phyloP scores from a whole-genome alignment of 2,888 invertebrate species.

The Shargacucullia verbasci region DNA sequence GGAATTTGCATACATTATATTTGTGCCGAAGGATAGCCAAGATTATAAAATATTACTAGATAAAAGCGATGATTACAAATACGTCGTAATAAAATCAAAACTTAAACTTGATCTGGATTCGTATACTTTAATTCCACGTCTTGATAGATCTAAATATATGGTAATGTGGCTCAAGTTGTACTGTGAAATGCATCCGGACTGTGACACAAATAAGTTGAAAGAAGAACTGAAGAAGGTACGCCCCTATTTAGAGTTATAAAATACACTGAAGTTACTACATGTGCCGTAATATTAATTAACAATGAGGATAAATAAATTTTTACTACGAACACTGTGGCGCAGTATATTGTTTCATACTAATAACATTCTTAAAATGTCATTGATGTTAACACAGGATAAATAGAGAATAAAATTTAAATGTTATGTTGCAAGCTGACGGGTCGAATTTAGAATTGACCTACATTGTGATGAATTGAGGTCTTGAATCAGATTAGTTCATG shows the following conservation, averaged over 20 bases:
- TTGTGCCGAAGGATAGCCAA: slow-evolving; percentile 45
- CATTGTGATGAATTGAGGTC: slow-evolving; percentile 16
- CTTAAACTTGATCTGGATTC: slow-evolving; percentile 58
- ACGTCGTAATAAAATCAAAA: slow-evolving; percentile 62
- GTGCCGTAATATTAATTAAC: neutral
- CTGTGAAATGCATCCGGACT: slow-evolving; percentile 69
- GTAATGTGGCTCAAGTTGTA: slow-evolving; percentile 67
- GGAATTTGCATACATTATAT: slow-evolving; percentile 51
- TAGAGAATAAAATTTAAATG: neutral
- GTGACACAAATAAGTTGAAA: slow-evolving; percentile 63
- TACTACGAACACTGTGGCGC: neutral
- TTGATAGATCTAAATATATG: slow-evolving; percentile 65
- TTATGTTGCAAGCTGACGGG: neutral
- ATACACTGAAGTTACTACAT: neutral
- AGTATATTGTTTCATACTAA: neutral
- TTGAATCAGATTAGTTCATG: slow-evolving; percentile 26
- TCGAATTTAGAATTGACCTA: slow-evolving; percentile 21
- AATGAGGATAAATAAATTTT: slow-evolving; percentile 22
- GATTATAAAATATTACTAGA: slow-evolving; percentile 35
- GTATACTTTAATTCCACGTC: slow-evolving; percentile 51
- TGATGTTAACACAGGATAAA: neutral
- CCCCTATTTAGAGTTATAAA: slow-evolving; percentile 40
- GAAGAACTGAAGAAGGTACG: slow-evolving; percentile 65
- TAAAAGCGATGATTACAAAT: slow-evolving; percentile 49
- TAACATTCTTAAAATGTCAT: neutral